phyloP scores from a whole-genome alignment of 2,797 vertebrate species.

The Danio jaintianensis region DNA sequence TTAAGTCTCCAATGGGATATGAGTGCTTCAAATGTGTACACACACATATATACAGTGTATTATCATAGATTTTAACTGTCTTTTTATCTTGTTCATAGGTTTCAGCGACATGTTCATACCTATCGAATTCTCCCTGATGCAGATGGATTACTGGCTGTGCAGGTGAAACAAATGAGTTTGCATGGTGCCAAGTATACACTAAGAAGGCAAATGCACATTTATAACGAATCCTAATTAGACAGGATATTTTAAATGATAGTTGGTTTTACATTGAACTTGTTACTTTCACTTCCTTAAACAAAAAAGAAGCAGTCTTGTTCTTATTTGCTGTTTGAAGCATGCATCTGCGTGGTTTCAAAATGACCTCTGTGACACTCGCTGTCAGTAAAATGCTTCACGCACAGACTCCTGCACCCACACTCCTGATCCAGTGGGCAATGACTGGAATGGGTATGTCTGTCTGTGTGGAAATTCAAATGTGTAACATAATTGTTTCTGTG shows the following conservation, averaged over 20 bases:
- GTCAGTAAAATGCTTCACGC: constrained; percentile 75
- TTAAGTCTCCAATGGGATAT: no score
- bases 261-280: background rate
- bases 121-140: constrained; percentile 84
- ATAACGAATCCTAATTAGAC: background rate
- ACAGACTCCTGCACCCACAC: constrained; percentile 76
- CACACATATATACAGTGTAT: background rate
- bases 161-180: constrained; percentile 71
- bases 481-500: constrained; percentile 44
- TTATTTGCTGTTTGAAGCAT: constrained; percentile 74
- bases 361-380: constrained; percentile 76
- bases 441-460: constrained; percentile 36
- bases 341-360: constrained; percentile 71
- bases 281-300: constrained; percentile 41
- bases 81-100: constrained; percentile 69
- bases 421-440: constrained; percentile 57
- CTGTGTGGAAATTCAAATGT: constrained; percentile 42
- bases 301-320: constrained; percentile 66
- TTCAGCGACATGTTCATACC: constrained; percentile 84
- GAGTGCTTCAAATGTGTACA: no score
- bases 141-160: constrained; percentile 83
- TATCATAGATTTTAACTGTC: background rate
- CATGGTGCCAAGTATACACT: background rate
- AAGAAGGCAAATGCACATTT: background rate
- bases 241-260: background rate